Conservation (phyloP, 2,888 invertebrate species). For the Ennomos quercinarius region DNA sequence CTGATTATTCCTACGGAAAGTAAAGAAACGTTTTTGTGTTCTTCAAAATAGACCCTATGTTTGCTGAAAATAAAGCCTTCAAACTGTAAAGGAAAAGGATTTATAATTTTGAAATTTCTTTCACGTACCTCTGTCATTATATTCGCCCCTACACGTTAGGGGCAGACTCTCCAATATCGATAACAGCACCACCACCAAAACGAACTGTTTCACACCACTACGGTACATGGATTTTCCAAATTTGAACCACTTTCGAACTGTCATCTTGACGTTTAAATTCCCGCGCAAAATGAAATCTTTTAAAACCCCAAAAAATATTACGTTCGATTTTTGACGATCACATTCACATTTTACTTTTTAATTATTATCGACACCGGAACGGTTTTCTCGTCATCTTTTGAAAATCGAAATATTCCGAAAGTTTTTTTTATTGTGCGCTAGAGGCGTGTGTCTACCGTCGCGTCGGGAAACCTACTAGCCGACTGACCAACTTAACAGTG, state of each 20-base stretch:
- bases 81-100: too few species aligned
- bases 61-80: too few species aligned
- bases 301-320: slow-evolving; percentile 37
- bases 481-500: slow-evolving; percentile 82
- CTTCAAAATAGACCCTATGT: too few species aligned
- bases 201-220: slow-evolving; percentile 75
- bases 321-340: slow-evolving; percentile 43
- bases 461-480: slow-evolving; percentile 78
- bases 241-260: slow-evolving; percentile 72
- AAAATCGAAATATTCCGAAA: slow-evolving; percentile 40
- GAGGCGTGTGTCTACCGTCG: slow-evolving; percentile 63
- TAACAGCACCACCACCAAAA: slow-evolving; percentile 69
- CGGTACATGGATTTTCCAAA: slow-evolving; percentile 58
- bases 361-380: slow-evolving; percentile 52
- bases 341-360: slow-evolving; percentile 64
- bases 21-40: too few species aligned
- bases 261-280: slow-evolving; percentile 72
- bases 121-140: slow-evolving; percentile 67
- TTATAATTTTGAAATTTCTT: neutral
- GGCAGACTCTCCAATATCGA: slow-evolving; percentile 69
- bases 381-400: slow-evolving; percentile 71
- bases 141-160: slow-evolving; percentile 60
- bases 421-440: slow-evolving; percentile 36
- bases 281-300: slow-evolving; percentile 58
- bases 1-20: too few species aligned